Base-by-base conservation (phyloP, 2,888 invertebrate genomes). In the Heliconius ethilla region DNA sequence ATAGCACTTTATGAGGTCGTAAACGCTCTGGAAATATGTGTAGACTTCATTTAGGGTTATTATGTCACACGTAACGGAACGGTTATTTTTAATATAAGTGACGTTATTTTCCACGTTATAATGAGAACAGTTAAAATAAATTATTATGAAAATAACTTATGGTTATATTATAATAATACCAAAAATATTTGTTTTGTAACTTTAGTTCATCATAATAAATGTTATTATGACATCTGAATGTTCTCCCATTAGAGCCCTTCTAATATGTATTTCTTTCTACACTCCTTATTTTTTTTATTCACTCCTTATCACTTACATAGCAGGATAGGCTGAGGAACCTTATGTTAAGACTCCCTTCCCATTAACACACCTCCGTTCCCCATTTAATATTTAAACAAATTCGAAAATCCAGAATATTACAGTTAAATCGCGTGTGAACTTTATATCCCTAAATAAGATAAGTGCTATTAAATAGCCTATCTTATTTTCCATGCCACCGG, bases 1-100 rank as follows among this genome's bases (percentile, higher is more conserved):
- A 78, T 74, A 70, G 59, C 37, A 75, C 77, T 79, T 80, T 76
- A 80, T 77, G 75, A 70, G 55, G 74, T 76, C 29, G 77, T 80
- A 77, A 80, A 75, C 62, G 75, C 40, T 74, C 55, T 45, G 55
- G n/a, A 55, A 72, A 72, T 67, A 67, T 72, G 51, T 70, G 33
- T 55, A 33, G 55, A 55, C 55, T 72, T 72, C 70, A 72, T 70
- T 55, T 55, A 55, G 15, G 37, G 40, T n/a, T 15, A 67, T 67
- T 25, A 67, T 25, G 40, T 40, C 67, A 67, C 67, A 37, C 13
- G 37, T 40, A 67, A 66, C 29, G 29, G 15, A 65, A n/a, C 66
- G 33, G 66, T 66, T 33, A 33, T 66, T 66, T 66, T 10, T 66
- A 66, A 66, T 33, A 66, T 33, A 33, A 22, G 10, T 66, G 29